Evolutionary conservation across 2,888 invertebrate genomes (phyloP).

Genomic region (Scaptomyza tumidula): DNA sequence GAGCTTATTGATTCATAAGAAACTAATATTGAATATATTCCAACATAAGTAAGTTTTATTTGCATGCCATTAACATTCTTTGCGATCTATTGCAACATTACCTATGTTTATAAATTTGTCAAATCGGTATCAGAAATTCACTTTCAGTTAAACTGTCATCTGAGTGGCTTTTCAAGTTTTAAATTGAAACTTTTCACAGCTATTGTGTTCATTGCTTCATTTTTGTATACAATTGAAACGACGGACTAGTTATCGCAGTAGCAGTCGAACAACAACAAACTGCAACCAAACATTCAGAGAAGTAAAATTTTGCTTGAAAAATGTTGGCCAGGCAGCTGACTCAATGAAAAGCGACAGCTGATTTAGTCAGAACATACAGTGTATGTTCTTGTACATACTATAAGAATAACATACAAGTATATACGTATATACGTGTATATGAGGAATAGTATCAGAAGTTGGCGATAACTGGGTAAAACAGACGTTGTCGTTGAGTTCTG

Average conservation of each 20-base stretch:
- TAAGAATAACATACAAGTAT: neutral
- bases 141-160: neutral
- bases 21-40: no score
- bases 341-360: conserved; percentile 51
- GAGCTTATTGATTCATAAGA: no score
- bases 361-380: conserved; percentile 28
- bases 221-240: conserved; percentile 1
- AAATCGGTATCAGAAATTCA: neutral
- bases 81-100: no score
- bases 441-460: conserved; percentile 22
- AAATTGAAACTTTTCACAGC: neutral
- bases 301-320: conserved; percentile 36
- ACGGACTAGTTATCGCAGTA: neutral
- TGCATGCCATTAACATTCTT: no score
- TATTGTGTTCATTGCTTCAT: neutral
- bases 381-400: neutral
- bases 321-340: conserved; percentile 40
- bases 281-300: conserved; percentile 22
- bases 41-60: no score
- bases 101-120: neutral
- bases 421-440: neutral
- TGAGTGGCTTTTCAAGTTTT: neutral
- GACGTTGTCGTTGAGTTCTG: conserved; percentile 20
- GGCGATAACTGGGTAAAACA: conserved; percentile 38
- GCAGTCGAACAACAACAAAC: conserved; percentile 18